These are phyloP conservation scores for Polylopha cassiicola DNA, from an alignment of 2,888 invertebrate genomes.

Conservation along the genomic window DNA sequence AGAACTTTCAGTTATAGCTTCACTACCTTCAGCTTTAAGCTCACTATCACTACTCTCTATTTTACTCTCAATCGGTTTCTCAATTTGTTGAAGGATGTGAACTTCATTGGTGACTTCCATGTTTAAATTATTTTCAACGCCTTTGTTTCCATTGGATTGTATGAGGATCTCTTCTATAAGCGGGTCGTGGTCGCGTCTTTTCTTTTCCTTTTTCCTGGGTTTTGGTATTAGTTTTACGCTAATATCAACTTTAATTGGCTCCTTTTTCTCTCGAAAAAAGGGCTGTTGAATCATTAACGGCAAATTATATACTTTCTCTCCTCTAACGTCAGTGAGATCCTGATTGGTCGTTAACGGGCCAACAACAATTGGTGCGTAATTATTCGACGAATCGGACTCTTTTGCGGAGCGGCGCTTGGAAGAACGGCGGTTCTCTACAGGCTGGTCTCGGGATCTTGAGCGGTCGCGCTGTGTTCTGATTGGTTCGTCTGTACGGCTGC, in stretches of 20 bases:
- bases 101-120: constrained; percentile 66
- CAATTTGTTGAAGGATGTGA: constrained; percentile 53
- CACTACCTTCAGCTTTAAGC: constrained; percentile 27
- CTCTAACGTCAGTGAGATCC: constrained; percentile 64
- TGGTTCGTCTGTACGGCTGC: constrained; percentile 74
- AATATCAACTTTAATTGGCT: constrained; percentile 87
- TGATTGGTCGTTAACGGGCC: constrained; percentile 72
- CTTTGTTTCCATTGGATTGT: constrained; percentile 46
- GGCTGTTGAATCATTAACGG: constrained; percentile 77
- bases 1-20: constrained; percentile 25
- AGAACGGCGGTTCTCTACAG: constrained; percentile 50
- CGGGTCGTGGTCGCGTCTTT: constrained; percentile 48
- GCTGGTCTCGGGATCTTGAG: constrained; percentile 61
- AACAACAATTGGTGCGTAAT: constrained; percentile 63
- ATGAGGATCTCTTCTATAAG: constrained; percentile 49
- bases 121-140: constrained; percentile 62
- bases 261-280: constrained; percentile 80
- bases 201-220: constrained; percentile 63
- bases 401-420: constrained; percentile 71
- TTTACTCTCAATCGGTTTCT: constrained; percentile 43
- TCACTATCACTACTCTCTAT: constrained; percentile 17
- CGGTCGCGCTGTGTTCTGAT: constrained; percentile 76
- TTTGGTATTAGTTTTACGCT: constrained; percentile 86
- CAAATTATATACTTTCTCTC: constrained; percentile 66
- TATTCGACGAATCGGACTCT: constrained; percentile 79